phyloP scores from a whole-genome alignment of 2,797 vertebrate species.

The Silurus lanzhouensis region DNA sequence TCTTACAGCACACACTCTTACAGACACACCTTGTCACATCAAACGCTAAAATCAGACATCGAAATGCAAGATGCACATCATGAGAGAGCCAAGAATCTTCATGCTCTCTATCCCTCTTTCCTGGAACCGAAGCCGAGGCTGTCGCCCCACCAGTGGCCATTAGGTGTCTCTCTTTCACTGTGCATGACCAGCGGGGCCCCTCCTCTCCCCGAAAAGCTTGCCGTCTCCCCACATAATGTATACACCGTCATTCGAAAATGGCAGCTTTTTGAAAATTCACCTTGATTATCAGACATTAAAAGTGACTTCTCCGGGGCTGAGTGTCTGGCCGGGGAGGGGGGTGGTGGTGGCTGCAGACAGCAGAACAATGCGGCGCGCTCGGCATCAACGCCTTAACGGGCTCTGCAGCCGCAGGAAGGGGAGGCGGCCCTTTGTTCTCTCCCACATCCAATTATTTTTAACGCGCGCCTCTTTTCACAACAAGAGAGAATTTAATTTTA shows the following conservation, averaged over 20 bases:
- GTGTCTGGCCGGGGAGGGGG: constrained; percentile 86
- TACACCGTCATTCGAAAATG: constrained; percentile 93
- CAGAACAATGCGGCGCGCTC: constrained; percentile 87
- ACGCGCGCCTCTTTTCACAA: constrained; percentile 84
- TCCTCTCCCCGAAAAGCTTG: constrained; percentile 62
- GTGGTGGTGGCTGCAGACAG: constrained; percentile 91
- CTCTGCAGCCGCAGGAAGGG: constrained; percentile 74
- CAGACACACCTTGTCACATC: constrained; percentile 38
- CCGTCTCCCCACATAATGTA: constrained; percentile 82
- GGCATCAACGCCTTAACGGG: constrained; percentile 82
- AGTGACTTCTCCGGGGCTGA: constrained; percentile 88
- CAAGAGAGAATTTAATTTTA: constrained; percentile 85
- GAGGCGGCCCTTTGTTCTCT: constrained; percentile 90
- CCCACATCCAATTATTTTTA: constrained; percentile 89
- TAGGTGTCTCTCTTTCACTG: constrained; percentile 90
- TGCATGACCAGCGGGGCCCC: constrained; percentile 61
- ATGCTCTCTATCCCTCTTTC: background rate
- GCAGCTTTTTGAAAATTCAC: constrained; percentile 96
- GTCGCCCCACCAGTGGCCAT: constrained; percentile 66
- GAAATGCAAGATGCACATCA: constrained; percentile 27
- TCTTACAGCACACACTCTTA: constrained; percentile 1
- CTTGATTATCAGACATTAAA: constrained; percentile 96
- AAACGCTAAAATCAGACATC: constrained; percentile 52
- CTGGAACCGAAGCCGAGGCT: constrained; percentile 7
- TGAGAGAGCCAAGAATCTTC: constrained; percentile 32